These are phyloP conservation scores for Lutraria lutraria DNA, from an alignment of 2,888 invertebrate species.

Conservation along the genomic window DNA sequence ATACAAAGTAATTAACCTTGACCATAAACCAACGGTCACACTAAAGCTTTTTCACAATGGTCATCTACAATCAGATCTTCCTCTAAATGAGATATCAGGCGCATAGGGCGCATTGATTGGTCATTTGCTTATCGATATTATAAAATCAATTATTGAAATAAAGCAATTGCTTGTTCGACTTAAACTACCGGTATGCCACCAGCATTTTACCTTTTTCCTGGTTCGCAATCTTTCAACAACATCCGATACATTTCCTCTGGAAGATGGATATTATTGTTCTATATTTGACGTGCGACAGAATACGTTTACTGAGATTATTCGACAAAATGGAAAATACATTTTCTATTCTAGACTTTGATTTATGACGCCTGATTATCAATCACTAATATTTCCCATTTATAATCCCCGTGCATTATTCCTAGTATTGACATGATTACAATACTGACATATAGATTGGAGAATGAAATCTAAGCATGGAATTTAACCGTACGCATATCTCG, in stretches of 20 bases:
- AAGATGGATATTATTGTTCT: neutral
- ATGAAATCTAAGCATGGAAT: neutral
- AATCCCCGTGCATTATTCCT: neutral
- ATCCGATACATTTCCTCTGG: neutral
- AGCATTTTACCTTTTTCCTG: neutral
- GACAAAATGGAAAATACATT: neutral
- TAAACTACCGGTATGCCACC: too few species aligned
- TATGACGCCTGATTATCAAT: neutral
- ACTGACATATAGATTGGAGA: neutral
- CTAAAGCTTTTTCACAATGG: too few species aligned
- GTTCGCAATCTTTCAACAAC: neutral
- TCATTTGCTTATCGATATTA: too few species aligned
- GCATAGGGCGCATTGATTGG: too few species aligned
- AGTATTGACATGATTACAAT: neutral
- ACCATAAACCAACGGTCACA: too few species aligned
- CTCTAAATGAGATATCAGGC: too few species aligned
- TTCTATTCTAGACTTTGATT: conserved; percentile 16
- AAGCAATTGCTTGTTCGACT: too few species aligned
- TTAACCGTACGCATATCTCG: neutral
- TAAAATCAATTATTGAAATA: too few species aligned
- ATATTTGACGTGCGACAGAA: neutral
- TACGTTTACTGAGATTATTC: neutral
- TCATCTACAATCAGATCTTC: too few species aligned
- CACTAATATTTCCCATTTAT: neutral
- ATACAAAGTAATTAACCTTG: too few species aligned